Evolutionary conservation across 35 echinoderm and acorn worm species (phyloP).

Genomic region (Apostichopus japonicus): DNA sequence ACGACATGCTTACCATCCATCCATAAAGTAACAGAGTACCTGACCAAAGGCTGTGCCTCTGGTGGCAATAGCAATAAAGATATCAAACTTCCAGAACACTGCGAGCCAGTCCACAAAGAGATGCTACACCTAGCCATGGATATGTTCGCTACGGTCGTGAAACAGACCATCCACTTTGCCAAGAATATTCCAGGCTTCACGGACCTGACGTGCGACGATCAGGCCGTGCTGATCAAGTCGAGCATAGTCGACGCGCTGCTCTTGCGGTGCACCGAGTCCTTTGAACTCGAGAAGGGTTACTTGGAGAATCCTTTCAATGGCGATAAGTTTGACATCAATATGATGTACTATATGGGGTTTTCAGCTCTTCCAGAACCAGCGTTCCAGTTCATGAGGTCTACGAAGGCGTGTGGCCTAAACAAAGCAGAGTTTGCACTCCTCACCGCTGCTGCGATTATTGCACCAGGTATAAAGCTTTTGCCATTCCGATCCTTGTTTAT

Average conservation of each 20-base stretch:
- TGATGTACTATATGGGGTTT: constrained; percentile 96
- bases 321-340: constrained; percentile 88
- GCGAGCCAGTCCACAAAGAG: constrained; percentile 77
- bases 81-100: constrained; percentile 35
- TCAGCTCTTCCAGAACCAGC: constrained; percentile 86
- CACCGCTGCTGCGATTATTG: constrained; percentile 81
- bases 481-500: no score
- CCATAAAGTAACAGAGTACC: constrained; percentile 50
- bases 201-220: constrained; percentile 90
- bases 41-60: constrained; percentile 18
- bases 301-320: constrained; percentile 90
- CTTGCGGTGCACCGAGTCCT: constrained; percentile 82
- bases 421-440: constrained; percentile 95
- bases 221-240: constrained; percentile 90
- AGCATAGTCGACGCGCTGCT: constrained; percentile 88
- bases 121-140: constrained; percentile 96
- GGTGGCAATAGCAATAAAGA: neutral
- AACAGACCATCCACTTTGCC: constrained; percentile 94
- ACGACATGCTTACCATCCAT: constrained; percentile 24
- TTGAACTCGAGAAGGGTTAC: constrained; percentile 80
- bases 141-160: constrained; percentile 93
- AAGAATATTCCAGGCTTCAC: constrained; percentile 94
- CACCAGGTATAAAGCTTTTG: constrained; percentile 65
- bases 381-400: constrained; percentile 95
- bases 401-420: constrained; percentile 77